Percentiles rank a stretch among this genome's conserved stretches.
phyloP scores from a whole-genome alignment of 2,797 vertebrate genomes.

The Craterocephalus amniculus region DNA sequence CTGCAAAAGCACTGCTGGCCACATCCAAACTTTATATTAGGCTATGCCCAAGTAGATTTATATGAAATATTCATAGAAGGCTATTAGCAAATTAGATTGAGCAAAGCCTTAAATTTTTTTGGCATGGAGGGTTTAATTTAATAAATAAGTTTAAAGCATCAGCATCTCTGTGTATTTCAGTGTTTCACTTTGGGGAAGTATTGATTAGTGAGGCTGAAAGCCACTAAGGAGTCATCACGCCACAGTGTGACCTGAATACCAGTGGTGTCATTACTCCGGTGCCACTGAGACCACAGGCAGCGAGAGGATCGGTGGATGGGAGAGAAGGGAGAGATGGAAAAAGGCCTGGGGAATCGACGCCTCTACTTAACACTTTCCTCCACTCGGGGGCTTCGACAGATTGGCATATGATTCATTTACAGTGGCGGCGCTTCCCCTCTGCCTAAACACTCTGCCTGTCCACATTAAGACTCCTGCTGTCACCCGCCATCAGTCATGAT shows the following conservation, averaged over 20 bases:
- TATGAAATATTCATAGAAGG: conserved; percentile 67
- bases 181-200: conserved; percentile 47
- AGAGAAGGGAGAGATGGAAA: conserved; percentile 31
- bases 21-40: conserved; percentile 59
- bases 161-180: conserved; percentile 35
- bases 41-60: conserved; percentile 58
- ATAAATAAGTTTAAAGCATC: conserved; percentile 63
- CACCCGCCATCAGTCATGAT: conserved; percentile 34
- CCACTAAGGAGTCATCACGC: conserved; percentile 43
- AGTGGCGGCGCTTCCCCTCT: conserved; percentile 51
- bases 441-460: conserved; percentile 56
- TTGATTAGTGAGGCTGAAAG: conserved; percentile 59
- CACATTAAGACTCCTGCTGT: conserved; percentile 52
- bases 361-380: conserved; percentile 61
- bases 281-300: conserved; percentile 53
- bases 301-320: conserved; percentile 36
- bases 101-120: conserved; percentile 47
- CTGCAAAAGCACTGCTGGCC: conserved; percentile 44
- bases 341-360: conserved; percentile 39
- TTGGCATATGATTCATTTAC: conserved; percentile 67
- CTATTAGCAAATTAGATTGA: conserved; percentile 74
- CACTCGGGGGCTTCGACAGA: conserved; percentile 53
- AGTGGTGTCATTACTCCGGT: conserved; percentile 45
- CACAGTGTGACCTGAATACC: conserved; percentile 59
- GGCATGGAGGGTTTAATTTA: conserved; percentile 62